These are phyloP conservation scores for Clarias batrachus DNA, from an alignment of 2,113 vertebrate genomes.

Conservation along the genomic window DNA sequence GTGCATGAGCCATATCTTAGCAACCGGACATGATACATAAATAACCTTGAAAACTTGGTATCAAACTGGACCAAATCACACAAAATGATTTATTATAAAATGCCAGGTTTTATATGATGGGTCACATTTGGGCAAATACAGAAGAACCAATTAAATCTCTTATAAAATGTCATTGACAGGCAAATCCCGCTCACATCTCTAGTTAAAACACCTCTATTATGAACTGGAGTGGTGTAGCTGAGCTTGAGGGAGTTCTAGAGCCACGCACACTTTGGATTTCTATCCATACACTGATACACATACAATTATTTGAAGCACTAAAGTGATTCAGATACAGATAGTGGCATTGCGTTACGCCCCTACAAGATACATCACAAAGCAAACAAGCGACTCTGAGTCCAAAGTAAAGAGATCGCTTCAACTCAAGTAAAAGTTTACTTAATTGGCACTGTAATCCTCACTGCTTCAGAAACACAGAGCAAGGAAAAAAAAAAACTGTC, in stretches of 20 bases:
- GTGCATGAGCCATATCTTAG: too few species aligned
- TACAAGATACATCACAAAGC: constrained; percentile 54
- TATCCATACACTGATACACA: not conserved
- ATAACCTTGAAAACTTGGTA: too few species aligned
- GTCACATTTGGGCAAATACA: not conserved
- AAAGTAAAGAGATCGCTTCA: constrained; percentile 50
- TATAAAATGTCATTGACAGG: not conserved
- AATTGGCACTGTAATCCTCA: constrained; percentile 66
- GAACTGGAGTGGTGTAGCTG: not conserved
- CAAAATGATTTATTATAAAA: too few species aligned
- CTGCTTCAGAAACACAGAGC: constrained; percentile 55
- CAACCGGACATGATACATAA: too few species aligned
- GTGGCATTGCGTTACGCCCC: not conserved
- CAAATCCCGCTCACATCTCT: not conserved
- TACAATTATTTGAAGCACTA: not conserved
- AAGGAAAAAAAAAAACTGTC: constrained; percentile 46
- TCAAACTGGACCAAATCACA: too few species aligned
- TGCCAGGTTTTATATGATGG: too few species aligned
- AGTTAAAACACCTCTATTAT: not conserved
- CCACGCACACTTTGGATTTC: not conserved
- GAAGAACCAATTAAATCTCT: not conserved
- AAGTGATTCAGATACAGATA: not conserved
- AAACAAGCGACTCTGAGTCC: constrained; percentile 60
- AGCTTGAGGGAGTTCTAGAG: not conserved
- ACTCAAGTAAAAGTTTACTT: constrained; percentile 64